Evolutionary conservation across 2,113 vertebrate genomes (phyloP), one percentile per base, ranked within the genome.

Genomic region (Pomatorhinus ruficollis): DNA sequence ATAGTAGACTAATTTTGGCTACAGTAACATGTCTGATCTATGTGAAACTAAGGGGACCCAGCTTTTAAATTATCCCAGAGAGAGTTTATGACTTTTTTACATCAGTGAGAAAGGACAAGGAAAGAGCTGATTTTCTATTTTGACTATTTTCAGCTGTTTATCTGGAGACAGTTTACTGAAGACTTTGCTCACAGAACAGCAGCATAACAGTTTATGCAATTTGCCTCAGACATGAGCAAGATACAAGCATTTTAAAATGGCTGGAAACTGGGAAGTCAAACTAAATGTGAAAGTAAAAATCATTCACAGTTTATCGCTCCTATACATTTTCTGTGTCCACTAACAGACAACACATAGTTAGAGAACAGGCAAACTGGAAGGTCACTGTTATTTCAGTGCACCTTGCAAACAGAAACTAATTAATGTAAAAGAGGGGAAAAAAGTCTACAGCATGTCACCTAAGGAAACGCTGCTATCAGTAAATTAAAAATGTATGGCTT

Each of bases 401-500:
- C 23, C 21, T 85, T 83, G 50, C 12, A 88, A 95, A 83, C 33
- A 86, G 39, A 93, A 91, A 80, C 40, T 65, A 91, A 84, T 92
- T 76, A 84, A 68, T 45, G 35, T 64, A 50, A 91, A 56, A 69
- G 57, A 42, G 18, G 7, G 28, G 14, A 2, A 23, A 10, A 54
- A 89, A 76, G 20, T 53, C 45, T 82, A 15, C 66, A 72, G 22
- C 16, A 50, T 54, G 35, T 76, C 78, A 94, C 27, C 47, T 65
- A 83, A 83, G 89, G 71, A 93, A 92, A 78, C 65, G 21, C 10
- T 88, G 37, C 84, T 68, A 53, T 56, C 31, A 40, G 39, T 76
- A 89, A 70, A 96, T 96, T 88, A 96, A 95, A 96, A 95, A 96
- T 95, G 44, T 49, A 95, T 89, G 83, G 18, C 47, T 64, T 63